Percentiles rank a stretch among this genome's conserved stretches.
Conservation (phyloP, 2,113 vertebrate species). For the Cinclus mexicanus region DNA sequence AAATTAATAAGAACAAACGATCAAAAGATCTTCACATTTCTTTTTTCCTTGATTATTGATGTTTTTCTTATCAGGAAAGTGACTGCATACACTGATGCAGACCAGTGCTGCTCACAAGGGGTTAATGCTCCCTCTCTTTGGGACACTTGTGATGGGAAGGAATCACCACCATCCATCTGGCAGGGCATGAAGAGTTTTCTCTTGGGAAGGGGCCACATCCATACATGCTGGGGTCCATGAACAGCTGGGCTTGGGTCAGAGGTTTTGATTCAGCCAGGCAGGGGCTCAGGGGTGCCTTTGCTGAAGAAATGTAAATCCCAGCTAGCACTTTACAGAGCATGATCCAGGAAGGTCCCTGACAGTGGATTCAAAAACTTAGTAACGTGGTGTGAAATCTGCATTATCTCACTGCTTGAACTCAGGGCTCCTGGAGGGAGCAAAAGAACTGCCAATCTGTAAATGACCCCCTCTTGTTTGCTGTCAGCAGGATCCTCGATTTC, state of each 20-base stretch:
- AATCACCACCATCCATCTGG: background rate
- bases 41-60: background rate
- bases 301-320: background rate
- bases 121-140: background rate
- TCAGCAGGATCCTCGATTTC: background rate
- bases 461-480: background rate
- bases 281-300: background rate
- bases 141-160: background rate
- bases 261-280: background rate
- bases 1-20: background rate
- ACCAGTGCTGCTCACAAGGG: background rate
- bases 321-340: background rate
- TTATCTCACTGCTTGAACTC: background rate
- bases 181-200: background rate
- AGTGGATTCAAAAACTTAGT: background rate
- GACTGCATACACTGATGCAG: background rate
- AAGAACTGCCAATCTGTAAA: background rate
- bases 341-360: background rate
- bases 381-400: background rate
- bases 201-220: background rate
- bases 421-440: background rate
- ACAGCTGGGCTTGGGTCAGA: background rate
- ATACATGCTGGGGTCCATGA: accelerated
- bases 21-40: background rate
- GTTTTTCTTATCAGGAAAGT: background rate